phyloP scores from a whole-genome alignment of 2,113 vertebrate species.

The Gallinago undulata region DNA sequence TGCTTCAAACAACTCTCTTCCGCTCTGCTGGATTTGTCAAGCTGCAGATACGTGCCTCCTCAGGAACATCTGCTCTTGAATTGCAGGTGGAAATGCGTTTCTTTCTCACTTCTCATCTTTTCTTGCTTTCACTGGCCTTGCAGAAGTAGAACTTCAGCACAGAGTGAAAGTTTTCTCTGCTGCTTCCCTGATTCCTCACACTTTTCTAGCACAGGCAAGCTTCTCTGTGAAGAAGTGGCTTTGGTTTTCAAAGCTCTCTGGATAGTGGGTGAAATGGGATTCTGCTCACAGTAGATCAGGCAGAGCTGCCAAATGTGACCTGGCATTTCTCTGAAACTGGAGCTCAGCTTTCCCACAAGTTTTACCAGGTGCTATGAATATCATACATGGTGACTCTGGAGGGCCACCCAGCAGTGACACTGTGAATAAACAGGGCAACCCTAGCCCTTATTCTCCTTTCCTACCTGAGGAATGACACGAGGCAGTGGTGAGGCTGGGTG shows the following conservation, averaged over 20 bases:
- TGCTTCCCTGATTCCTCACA: background rate
- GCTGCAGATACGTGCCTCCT: background rate
- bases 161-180: background rate
- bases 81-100: background rate
- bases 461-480: background rate
- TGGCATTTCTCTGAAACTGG: background rate
- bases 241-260: background rate
- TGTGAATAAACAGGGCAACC: background rate
- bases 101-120: background rate
- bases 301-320: background rate
- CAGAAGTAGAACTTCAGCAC: background rate
- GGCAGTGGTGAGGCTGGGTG: background rate
- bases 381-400: background rate
- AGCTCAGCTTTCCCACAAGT: conserved; percentile 17
- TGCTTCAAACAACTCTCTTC: background rate
- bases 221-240: background rate
- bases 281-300: background rate
- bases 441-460: background rate
- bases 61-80: background rate
- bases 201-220: background rate
- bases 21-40: background rate
- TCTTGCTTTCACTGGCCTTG: background rate
- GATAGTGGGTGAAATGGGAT: background rate
- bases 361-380: conserved; percentile 13
- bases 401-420: background rate